These are phyloP conservation scores for Acronicta alni DNA, from an alignment of 2,888 invertebrate species.

Conservation along the genomic window DNA sequence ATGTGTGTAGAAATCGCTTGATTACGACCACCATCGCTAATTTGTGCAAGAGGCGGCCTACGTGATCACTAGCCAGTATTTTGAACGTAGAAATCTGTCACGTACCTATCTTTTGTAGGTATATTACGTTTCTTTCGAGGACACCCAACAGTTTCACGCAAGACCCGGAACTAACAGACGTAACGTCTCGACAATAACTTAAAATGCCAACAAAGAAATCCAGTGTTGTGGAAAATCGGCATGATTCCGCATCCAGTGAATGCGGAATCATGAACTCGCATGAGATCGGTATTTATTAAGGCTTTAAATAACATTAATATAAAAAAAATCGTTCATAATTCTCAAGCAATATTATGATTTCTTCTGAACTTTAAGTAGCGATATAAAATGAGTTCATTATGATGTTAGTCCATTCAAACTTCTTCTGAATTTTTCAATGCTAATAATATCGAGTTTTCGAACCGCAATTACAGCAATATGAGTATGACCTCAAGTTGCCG, in stretches of 20 bases:
- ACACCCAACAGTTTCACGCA: not conserved
- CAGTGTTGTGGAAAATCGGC: not conserved
- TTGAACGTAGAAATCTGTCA: not conserved
- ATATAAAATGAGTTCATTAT: too few relatives aligned
- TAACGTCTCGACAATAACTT: constrained; percentile 1
- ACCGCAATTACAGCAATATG: too few relatives aligned
- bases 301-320: too few relatives aligned
- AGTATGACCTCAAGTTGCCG: too few relatives aligned
- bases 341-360: too few relatives aligned
- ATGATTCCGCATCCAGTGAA: not conserved
- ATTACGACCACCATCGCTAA: not conserved
- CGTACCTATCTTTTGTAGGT: not conserved
- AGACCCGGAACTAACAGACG: not conserved
- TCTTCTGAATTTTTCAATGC: too few relatives aligned
- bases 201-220: not conserved
- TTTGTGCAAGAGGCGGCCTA: not conserved
- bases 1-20: not conserved
- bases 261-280: too few relatives aligned
- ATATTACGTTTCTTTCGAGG: not conserved
- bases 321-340: too few relatives aligned
- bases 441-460: too few relatives aligned
- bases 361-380: too few relatives aligned
- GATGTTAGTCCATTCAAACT: too few relatives aligned
- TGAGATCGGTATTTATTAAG: too few relatives aligned
- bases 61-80: not conserved